Evolutionary conservation across 2,797 vertebrate genomes (phyloP).

Genomic region (Lepus oiostolus): DNA sequence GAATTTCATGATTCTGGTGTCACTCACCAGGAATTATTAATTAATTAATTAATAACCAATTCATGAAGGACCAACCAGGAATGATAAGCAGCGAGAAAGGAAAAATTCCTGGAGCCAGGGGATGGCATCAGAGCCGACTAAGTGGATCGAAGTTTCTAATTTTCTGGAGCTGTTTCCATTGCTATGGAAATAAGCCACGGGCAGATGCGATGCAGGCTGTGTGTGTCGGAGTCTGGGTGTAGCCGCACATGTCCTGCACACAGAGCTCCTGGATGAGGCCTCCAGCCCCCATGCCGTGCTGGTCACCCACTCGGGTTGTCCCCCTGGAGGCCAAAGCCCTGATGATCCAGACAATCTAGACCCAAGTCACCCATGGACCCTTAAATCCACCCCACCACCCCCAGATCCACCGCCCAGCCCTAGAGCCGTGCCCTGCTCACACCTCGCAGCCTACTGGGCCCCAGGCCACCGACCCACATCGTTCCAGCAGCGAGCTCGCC

Average conservation of each 20-base stretch:
- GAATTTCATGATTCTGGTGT: not conserved
- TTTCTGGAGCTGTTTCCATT: slow-evolving; percentile 42
- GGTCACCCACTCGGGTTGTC: not conserved
- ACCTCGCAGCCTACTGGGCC: too few species aligned
- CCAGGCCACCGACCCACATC: too few species aligned
- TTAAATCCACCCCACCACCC: too few species aligned
- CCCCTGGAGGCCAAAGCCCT: too few species aligned
- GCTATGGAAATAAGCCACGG: slow-evolving; percentile 40
- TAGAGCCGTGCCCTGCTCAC: too few species aligned
- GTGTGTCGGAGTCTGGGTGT: not conserved
- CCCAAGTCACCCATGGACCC: not conserved
- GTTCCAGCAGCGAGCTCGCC: too few species aligned
- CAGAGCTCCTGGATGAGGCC: too few species aligned
- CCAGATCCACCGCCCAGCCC: too few species aligned
- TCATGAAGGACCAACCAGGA: not conserved
- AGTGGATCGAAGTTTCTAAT: not conserved
- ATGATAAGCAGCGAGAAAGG: not conserved
- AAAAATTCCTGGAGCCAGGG: not conserved
- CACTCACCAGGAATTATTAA: too few species aligned
- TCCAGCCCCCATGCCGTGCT: too few species aligned
- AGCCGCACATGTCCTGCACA: not conserved
- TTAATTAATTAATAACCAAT: too few species aligned
- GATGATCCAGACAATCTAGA: too few species aligned
- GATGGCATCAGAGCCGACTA: not conserved
- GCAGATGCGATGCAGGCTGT: not conserved